These are phyloP conservation scores for Clistopyga incitator DNA, from an alignment of 2,888 invertebrate genomes.

Conservation along the genomic window DNA sequence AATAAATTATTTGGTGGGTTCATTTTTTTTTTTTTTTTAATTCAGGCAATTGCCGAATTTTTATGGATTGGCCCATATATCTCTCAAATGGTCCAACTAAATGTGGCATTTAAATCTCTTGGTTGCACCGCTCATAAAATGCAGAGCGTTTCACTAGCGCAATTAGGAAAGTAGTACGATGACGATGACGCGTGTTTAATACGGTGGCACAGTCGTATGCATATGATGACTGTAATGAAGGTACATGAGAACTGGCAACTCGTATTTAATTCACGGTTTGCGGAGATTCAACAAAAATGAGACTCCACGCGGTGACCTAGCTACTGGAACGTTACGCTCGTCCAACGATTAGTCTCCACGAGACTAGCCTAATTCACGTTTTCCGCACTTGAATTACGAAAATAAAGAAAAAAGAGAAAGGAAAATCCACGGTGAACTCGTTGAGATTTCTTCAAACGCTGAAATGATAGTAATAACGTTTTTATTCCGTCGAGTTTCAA, in stretches of 20 bases:
- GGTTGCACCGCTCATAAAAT: constrained; percentile 25
- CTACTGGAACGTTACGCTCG: constrained; percentile 31
- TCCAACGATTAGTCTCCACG: background rate
- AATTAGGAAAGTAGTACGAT: constrained; percentile 62
- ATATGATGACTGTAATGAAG: constrained; percentile 54
- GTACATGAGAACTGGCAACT: constrained; percentile 31
- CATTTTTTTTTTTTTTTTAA: too few species aligned
- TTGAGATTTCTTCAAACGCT: background rate
- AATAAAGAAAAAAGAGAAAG: background rate
- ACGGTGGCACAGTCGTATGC: constrained; percentile 14
- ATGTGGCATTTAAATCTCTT: background rate
- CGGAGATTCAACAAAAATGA: constrained; percentile 19
- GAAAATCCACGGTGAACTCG: background rate
- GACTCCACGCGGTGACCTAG: constrained; percentile 49
- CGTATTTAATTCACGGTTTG: constrained; percentile 47
- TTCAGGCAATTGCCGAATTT: too few species aligned
- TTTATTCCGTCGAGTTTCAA: too few species aligned
- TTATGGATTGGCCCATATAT: background rate
- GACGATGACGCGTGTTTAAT: constrained; percentile 50
- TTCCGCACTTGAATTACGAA: constrained; percentile 23
- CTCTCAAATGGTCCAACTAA: background rate
- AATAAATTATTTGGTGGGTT: too few species aligned
- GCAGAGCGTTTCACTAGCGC: constrained; percentile 47
- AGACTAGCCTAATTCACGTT: constrained; percentile 38
- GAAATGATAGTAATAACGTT: background rate